These are phyloP conservation scores for Hemithea aestivaria DNA, from an alignment of 2,888 invertebrate genomes.

Conservation along the genomic window DNA sequence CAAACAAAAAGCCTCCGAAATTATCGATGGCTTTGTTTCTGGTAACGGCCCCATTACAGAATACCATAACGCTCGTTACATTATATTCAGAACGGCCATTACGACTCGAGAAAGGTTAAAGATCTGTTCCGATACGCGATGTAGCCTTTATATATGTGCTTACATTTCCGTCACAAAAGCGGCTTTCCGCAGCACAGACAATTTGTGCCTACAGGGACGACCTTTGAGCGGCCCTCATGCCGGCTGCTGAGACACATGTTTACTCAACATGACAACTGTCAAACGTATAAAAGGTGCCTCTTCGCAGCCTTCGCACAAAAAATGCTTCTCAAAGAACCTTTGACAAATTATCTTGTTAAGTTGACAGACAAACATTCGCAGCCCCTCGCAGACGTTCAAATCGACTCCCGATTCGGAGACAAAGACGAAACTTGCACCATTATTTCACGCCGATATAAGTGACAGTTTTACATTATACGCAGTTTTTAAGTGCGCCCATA, in stretches of 20 bases:
- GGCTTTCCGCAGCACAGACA: constrained; percentile 11
- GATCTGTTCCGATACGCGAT: constrained; percentile 10
- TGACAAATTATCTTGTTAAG: constrained; percentile 67
- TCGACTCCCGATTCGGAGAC: constrained; percentile 31
- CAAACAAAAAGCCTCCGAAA: constrained; percentile 7
- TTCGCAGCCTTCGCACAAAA: constrained; percentile 43
- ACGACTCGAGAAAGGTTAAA: constrained; percentile 12
- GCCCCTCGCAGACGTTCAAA: constrained; percentile 19
- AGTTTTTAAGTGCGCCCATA: constrained; percentile 52
- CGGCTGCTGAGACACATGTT: constrained; percentile 47
- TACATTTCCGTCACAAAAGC: constrained; percentile 9
- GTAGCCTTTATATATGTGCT: constrained; percentile 11
- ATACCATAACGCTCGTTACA: constrained; percentile 13
- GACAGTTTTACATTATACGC: constrained; percentile 40
- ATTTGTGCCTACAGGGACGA: constrained; percentile 20
- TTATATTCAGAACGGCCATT: constrained; percentile 12
- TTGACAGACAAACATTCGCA: constrained; percentile 27
- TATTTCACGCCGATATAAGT: constrained; percentile 32
- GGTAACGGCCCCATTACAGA: constrained; percentile 10
- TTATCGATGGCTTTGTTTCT: constrained; percentile 11
- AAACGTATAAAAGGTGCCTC: constrained; percentile 55
- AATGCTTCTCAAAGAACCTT: constrained; percentile 60
- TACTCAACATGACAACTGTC: constrained; percentile 60
- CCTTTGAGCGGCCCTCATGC: constrained; percentile 42
- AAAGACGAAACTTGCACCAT: constrained; percentile 31